A percentile compares a stretch with the other conserved stretches of the same genome.
Conservation (phyloP, 2,797 vertebrate species). For the Betta splendens region DNA sequence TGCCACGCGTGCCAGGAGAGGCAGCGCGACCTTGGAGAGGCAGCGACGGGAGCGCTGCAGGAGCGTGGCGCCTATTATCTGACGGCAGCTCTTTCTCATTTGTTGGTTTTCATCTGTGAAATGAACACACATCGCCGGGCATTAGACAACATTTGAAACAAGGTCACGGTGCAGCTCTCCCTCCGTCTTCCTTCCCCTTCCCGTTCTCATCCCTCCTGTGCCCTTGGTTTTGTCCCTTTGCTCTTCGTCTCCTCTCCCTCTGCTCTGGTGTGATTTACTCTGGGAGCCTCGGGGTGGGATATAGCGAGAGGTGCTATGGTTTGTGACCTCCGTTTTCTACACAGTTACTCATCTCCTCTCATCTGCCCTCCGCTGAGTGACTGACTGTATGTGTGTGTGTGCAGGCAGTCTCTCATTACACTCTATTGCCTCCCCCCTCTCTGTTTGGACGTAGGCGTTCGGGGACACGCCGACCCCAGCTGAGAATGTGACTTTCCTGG, state of each 20-base stretch:
- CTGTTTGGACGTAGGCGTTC: conserved; percentile 79
- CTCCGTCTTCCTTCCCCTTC: neutral
- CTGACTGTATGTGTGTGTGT: conserved; percentile 36
- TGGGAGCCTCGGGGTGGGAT: conserved; percentile 63
- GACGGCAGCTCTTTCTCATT: conserved; percentile 41
- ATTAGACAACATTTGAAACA: conserved; percentile 55
- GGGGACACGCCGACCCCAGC: conserved; percentile 77
- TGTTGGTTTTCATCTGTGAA: conserved; percentile 62
- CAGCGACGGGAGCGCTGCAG: conserved; percentile 24
- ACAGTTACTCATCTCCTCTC: conserved; percentile 68
- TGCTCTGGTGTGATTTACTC: conserved; percentile 62
- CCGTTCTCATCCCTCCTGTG: conserved; percentile 51
- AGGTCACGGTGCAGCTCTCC: conserved; percentile 45
- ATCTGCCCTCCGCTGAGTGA: conserved; percentile 40
- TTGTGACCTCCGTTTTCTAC: conserved; percentile 71
- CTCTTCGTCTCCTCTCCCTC: conserved; percentile 37
- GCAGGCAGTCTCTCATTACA: conserved; percentile 38
- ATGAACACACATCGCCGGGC: conserved; percentile 48
- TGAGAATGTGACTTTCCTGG: conserved; percentile 79
- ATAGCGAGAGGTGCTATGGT: conserved; percentile 62
- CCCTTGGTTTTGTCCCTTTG: conserved; percentile 39
- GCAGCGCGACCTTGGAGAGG: conserved; percentile 47
- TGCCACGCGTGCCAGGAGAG: conserved; percentile 36
- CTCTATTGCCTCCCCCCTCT: conserved; percentile 57
- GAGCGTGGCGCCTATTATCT: conserved; percentile 36